Base-by-base conservation (phyloP, 2,888 invertebrate species). In the Pteria penguin region DNA sequence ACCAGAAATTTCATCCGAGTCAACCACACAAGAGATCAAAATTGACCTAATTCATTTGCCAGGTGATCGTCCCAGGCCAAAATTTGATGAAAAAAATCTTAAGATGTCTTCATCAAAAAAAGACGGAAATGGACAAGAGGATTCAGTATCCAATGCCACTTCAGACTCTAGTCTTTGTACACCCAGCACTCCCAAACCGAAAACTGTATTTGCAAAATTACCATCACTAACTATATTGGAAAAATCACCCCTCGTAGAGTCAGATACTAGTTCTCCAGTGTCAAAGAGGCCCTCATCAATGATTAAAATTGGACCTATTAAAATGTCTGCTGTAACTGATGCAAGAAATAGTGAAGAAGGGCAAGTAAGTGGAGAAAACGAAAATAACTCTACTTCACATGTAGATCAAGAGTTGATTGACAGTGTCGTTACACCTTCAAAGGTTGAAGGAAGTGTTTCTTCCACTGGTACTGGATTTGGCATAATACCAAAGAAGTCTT, bases 261-360 rank as follows among this genome's bases (percentile, higher is more conserved):
- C n/a, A 58, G 58, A 58, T 14, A 4, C 22, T 24, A 24, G 26
- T 14, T 4, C 14, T 3, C 2, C 14, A 22, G 26, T 14, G 14
- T 58, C 14, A n/a, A 58, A 58, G 58, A n/a, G 45, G 45, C 31
- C 31, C n/a, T 32, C 61, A 29, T 27, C 36, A 36, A 36, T 65
- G 65, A 65, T 65, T 36, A 65, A 65, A 36, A 65, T 65, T 26
- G 65, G 65, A n/a, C 65, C 65, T 4, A 65, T 65, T 45, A 24
- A 27, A 22, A 65, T 65, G n/a, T n/a, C 31, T 58, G 33, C 29
- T 4, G 24, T 26, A 3, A 52, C 22, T 54, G 54, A 31, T 27
- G 27, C 52, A 22, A 27, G 29, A 55, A 32, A 55, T 29, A 54
- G 54, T 29, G 55, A 54, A 22, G 67, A 67, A 67, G 22, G 52